phyloP scores from a whole-genome alignment of 92 coral and sea anemone genomes.

The Bergia puertoricense region DNA sequence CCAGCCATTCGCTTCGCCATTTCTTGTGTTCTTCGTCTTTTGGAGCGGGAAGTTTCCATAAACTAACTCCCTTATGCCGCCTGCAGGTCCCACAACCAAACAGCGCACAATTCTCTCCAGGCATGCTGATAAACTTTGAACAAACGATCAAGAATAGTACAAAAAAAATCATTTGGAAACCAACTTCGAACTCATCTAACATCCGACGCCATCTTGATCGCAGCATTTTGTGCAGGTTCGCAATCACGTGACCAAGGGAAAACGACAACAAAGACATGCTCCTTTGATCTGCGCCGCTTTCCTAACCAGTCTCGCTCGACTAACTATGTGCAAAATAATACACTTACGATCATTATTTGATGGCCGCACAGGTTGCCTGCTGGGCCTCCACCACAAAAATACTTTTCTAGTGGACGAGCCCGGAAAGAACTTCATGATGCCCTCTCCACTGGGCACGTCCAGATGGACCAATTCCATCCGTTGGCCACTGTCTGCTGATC shows the following conservation, averaged over 20 bases:
- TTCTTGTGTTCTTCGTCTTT: constrained; percentile 28
- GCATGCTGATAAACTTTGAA: constrained; percentile 16
- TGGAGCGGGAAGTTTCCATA: constrained; percentile 30
- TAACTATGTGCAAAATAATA: neutral
- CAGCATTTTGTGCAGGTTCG: constrained; percentile 41
- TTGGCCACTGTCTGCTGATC: neutral
- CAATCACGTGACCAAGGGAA: constrained; percentile 36
- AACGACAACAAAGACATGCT: neutral
- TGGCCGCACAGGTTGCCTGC: neutral
- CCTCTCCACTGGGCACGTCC: neutral
- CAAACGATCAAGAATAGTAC: constrained; percentile 15
- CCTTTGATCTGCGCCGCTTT: neutral
- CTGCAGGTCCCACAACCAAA: constrained; percentile 33
- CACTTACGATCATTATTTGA: no score
- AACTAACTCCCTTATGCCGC: constrained; percentile 36
- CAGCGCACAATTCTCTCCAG: constrained; percentile 43
- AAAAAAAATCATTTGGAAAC: constrained; percentile 4
- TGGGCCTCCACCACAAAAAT: neutral
- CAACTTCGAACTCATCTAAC: constrained; percentile 5
- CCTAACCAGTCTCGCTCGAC: neutral
- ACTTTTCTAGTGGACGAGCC: neutral
- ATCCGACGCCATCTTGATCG: constrained; percentile 19
- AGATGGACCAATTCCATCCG: neutral
- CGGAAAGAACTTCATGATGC: neutral
- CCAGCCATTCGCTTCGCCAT: constrained; percentile 20